phyloP scores from a whole-genome alignment of 2,888 invertebrate genomes.

The Agrotis segetum region DNA sequence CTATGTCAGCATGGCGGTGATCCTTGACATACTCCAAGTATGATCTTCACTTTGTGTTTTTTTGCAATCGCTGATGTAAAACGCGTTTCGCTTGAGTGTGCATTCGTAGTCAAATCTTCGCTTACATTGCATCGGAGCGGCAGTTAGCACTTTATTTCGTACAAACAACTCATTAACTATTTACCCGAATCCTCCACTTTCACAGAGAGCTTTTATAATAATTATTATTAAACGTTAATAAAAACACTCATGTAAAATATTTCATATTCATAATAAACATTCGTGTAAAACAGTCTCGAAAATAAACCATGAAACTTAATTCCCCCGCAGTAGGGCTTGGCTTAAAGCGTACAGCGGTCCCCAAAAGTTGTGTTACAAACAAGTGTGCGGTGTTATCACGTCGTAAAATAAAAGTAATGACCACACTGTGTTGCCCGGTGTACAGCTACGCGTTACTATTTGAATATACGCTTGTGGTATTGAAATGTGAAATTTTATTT shows the following conservation, averaged over 20 bases:
- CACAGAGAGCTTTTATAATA: conserved; percentile 6
- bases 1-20: too few relatives aligned
- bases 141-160: neutral
- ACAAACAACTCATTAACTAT: neutral
- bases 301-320: conserved; percentile 63
- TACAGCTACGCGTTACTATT: conserved; percentile 66
- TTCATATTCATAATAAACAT: conserved; percentile 46
- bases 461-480: conserved; percentile 46
- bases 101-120: too few relatives aligned
- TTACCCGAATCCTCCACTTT: neutral
- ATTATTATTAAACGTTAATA: conserved; percentile 18
- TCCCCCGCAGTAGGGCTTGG: conserved; percentile 55
- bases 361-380: conserved; percentile 69
- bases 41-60: too few relatives aligned
- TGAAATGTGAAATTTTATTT: conserved; percentile 45
- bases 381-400: conserved; percentile 75
- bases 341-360: conserved; percentile 62
- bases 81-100: too few relatives aligned
- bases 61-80: too few relatives aligned
- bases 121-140: neutral
- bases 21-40: too few relatives aligned
- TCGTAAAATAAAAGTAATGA: conserved; percentile 80
- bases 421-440: conserved; percentile 68
- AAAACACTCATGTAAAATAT: conserved; percentile 16
- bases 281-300: conserved; percentile 48